Base-by-base conservation (phyloP, 2,797 vertebrate genomes). In the Gymnothorax javanicus region DNA sequence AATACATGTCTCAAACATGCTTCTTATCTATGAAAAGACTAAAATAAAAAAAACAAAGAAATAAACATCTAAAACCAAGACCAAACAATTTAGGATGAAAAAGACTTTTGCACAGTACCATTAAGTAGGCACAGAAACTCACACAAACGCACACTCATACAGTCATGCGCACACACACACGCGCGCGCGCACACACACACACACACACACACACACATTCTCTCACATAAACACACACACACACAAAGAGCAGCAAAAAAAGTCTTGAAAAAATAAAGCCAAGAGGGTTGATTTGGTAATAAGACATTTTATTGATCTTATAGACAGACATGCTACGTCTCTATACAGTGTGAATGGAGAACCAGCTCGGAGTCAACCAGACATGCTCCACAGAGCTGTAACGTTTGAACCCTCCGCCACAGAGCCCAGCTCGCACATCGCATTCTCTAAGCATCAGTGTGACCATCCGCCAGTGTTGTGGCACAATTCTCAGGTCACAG, bases 281-380 rank as follows among this genome's bases (percentile, higher is more conserved):
- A 50, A 27, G 5, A 50, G 0, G 54, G 64, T 7, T 54, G 67
- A 57, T 91, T 93, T 94, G 94, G 93, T 95, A 95, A 93, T 95
- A 95, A 95, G 95, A 96, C 94, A 94, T 95, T 96, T 96, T 96
- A 96, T 95, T 96, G 93, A 94, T 95, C 91, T 88, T 95, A 94
- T 94, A 91, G 91, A 95, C 94, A 94, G 93, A 96, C 96, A 96
- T 96, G 95, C 95, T 95, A 90, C 91, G 95, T 94, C 94, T 96
- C 94, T 95, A 93, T 95, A 95, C 94, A 96, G 91, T 94, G 94
- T 93, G 92, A 93, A 94, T 94, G 93, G 89, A 95, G 92, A 91
- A 91, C 89, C 90, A 91, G 91, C 89, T 93, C 92, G 91, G 93
- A 90, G 92, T 91, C 90, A 92, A 91, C 91, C 91, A 88, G 89